Percentiles rank a stretch among this genome's conserved stretches.
phyloP scores from a whole-genome alignment of 2,888 invertebrate species.

The Anoncus sp. region DNA sequence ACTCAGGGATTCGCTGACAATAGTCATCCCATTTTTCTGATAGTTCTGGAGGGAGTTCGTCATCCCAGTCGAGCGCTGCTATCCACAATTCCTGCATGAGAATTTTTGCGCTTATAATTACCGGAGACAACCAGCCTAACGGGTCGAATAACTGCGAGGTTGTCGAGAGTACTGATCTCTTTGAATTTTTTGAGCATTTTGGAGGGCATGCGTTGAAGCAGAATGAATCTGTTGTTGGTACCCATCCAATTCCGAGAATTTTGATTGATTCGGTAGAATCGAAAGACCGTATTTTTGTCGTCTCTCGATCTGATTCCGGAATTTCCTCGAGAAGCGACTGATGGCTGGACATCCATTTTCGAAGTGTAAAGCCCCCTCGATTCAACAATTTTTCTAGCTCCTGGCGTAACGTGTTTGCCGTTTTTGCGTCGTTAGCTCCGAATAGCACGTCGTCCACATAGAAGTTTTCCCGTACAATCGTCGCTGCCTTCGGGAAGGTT shows the following conservation, averaged over 20 bases:
- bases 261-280: conserved; percentile 5
- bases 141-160: conserved; percentile 36
- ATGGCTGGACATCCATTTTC: conserved; percentile 55
- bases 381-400: not conserved
- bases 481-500: conserved; percentile 11
- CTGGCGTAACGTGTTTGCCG: not conserved
- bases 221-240: conserved; percentile 5
- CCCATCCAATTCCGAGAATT: conserved; percentile 25
- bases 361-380: conserved; percentile 44
- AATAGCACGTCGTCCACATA: conserved; percentile 53
- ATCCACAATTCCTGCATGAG: conserved; percentile 29
- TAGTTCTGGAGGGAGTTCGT: not conserved
- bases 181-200: not conserved
- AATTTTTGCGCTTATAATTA: conserved; percentile 9
- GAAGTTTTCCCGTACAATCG: conserved; percentile 10
- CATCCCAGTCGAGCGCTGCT: conserved; percentile 21
- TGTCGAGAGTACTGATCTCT: not conserved
- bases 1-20: not conserved
- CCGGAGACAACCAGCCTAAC: conserved; percentile 16
- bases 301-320: not conserved
- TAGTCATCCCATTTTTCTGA: conserved; percentile 14
- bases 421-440: conserved; percentile 14
- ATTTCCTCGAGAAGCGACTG: not conserved
- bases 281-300: not conserved
- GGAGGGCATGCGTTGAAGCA: not conserved